These are phyloP conservation scores for Scrobipalpa costella DNA, from an alignment of 2,888 invertebrate genomes.

Conservation along the genomic window DNA sequence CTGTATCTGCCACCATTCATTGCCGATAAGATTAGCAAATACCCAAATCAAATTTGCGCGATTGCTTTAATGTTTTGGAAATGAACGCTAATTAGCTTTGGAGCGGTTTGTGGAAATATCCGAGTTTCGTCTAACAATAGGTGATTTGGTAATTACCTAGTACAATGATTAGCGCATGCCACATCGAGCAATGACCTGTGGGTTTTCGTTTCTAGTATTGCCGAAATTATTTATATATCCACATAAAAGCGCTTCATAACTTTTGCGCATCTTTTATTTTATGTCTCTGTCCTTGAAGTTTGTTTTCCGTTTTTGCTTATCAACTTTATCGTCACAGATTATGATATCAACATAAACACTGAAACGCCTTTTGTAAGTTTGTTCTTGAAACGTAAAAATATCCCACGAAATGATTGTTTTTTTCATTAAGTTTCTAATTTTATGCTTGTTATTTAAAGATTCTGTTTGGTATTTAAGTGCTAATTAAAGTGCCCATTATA, in stretches of 20 bases:
- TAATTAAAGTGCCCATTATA: constrained; percentile 12
- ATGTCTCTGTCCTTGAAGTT: constrained; percentile 9
- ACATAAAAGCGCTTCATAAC: not conserved
- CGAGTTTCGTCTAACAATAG: constrained; percentile 16
- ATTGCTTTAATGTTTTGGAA: constrained; percentile 9
- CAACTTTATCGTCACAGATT: constrained; percentile 14
- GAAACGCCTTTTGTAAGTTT: not conserved
- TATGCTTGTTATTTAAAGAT: not conserved
- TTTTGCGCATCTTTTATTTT: constrained; percentile 9
- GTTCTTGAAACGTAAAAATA: not conserved
- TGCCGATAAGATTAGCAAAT: constrained; percentile 42
- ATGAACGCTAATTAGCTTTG: not conserved
- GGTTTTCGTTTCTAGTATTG: not conserved
- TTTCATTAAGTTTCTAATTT: not conserved
- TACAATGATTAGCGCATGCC: constrained; percentile 22
- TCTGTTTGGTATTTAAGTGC: not conserved
- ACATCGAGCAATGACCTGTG: constrained; percentile 24
- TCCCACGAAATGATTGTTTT: constrained; percentile 4
- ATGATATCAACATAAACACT: constrained; percentile 15
- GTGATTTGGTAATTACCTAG: constrained; percentile 23
- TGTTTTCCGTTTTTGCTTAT: constrained; percentile 28
- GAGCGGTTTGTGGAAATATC: not conserved
- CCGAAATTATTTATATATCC: not conserved
- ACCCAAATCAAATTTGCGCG: constrained; percentile 17
- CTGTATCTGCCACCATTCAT: constrained; percentile 38